Evolutionary conservation across 2,113 vertebrate genomes (phyloP), one percentile per base, ranked within the genome.

Genomic region (Megaleporinus macrocephalus): DNA sequence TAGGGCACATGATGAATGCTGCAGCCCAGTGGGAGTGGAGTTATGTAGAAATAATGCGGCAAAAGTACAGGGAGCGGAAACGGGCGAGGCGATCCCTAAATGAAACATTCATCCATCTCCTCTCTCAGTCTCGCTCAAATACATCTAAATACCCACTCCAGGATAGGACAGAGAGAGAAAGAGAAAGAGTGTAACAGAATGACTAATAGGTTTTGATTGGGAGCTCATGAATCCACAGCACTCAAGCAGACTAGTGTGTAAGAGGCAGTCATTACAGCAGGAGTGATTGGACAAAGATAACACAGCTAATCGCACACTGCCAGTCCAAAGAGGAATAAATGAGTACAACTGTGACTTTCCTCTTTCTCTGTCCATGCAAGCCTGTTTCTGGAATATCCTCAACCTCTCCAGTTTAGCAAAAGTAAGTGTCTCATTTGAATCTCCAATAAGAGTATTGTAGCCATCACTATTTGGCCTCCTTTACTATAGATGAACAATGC

Each of bases 151-250:
- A 62, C 26, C 20, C 53, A 47, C 36, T 47, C 53, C n/a, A 47
- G 12, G 4, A 49, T 15, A 18, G 55, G 29, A 29, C 6, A 61
- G n/a, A 41, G 5, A 68, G 18, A 69, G 66, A 70, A 4, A 33
- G 29, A 30, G 29, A 30, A 53, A 29, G 57, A 33, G 71, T 44
- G 66, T 78, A 73, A 84, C 10, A 66, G 16, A 72, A 83, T 68
- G 33, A 83, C 77, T 76, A 55, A 83, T 83, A 47, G 61, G 12
- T 55, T 78, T 83, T 72, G 73, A 79, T 66, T 76, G 36, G 24
- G 24, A 15, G 66, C 66, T 59, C 36, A 18, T 76, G n/a, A 68
- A 79, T 72, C 51, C 15, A 51, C 13, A 82, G 76, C 76, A n/a
- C 66, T 79, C 62, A 59, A 49, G 18, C 49, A 70, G 49, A 36